These are phyloP conservation scores for Macrotrachela quadricornifera DNA, from an alignment of 1,140 invertebrate species.

Conservation along the genomic window DNA sequence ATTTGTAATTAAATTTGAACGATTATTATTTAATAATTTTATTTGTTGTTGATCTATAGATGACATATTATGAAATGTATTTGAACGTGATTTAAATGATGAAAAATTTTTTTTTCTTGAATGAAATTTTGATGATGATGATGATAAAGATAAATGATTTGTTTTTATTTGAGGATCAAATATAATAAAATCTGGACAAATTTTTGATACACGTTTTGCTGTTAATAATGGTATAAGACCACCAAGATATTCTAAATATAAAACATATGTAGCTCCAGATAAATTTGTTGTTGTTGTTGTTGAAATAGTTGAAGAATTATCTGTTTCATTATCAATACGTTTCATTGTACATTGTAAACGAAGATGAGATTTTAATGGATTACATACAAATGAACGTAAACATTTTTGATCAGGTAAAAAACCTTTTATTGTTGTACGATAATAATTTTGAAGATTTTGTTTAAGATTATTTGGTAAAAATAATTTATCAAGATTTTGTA, in stretches of 20 bases:
- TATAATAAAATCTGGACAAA: constrained; percentile 90
- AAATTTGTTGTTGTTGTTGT: background rate
- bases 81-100: no score
- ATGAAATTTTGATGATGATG: no score
- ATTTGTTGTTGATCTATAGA: no score
- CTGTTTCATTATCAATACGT: constrained; percentile 50
- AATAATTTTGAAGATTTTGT: constrained; percentile 60
- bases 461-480: constrained; percentile 63
- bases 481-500: constrained; percentile 36
- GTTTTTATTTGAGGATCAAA: constrained; percentile 50
- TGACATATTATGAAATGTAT: no score
- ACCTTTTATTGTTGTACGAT: constrained; percentile 85
- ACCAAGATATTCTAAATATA: constrained; percentile 81
- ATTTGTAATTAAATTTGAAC: no score
- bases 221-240: constrained; percentile 83
- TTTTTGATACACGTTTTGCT: constrained; percentile 79
- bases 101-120: no score
- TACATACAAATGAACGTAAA: constrained; percentile 71
- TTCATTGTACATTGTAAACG: constrained; percentile 87
- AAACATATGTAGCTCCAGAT: constrained; percentile 56
- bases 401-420: constrained; percentile 68
- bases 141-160: no score
- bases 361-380: constrained; percentile 56
- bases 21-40: no score
- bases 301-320: constrained; percentile 31